Conservation (phyloP, 1,140 invertebrate genomes). For the Drosophila dunni region DNA sequence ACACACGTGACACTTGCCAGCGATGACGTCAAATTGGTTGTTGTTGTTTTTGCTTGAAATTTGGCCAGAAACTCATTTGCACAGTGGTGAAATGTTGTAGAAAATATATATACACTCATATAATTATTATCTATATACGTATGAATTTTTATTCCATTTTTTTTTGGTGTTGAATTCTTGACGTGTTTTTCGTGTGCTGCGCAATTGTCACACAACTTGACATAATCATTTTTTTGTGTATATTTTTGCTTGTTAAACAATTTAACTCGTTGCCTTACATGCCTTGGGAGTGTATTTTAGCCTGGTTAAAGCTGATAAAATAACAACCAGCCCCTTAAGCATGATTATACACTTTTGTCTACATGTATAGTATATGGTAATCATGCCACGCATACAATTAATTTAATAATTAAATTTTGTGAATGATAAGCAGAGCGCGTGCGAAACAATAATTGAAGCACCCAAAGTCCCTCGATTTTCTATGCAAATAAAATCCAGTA, state of each 20-base stretch:
- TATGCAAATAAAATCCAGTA: slow-evolving; percentile 13
- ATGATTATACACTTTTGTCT: background rate
- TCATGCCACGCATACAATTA: slow-evolving; percentile 48
- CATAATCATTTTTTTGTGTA: slow-evolving; percentile 49
- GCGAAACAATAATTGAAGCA: slow-evolving; percentile 34
- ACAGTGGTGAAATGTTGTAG: slow-evolving; percentile 63
- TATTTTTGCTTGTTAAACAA: slow-evolving; percentile 58
- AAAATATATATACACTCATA: slow-evolving; percentile 21
- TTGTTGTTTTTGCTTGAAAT: slow-evolving; percentile 47
- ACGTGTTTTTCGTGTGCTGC: slow-evolving; percentile 28
- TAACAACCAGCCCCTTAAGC: slow-evolving; percentile 38
- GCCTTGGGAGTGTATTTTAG: slow-evolving; percentile 30
- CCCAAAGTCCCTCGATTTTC: slow-evolving; percentile 4
- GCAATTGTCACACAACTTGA: slow-evolving; percentile 46
- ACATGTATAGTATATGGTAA: background rate
- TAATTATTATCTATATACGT: slow-evolving; percentile 12
- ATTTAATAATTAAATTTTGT: slow-evolving; percentile 55
- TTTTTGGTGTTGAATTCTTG: slow-evolving; percentile 17
- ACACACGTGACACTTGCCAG: slow-evolving; percentile 49
- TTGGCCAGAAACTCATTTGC: slow-evolving; percentile 59
- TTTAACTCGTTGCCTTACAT: slow-evolving; percentile 49
- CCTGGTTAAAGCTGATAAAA: background rate
- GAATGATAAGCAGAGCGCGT: slow-evolving; percentile 53
- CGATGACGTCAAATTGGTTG: slow-evolving; percentile 65
- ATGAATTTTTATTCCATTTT: slow-evolving; percentile 16